Percentiles rank a stretch among this genome's conserved stretches.
Evolutionary conservation across 2,113 vertebrate species (phyloP).

Genomic region (Tetraodon nigroviridis): DNA sequence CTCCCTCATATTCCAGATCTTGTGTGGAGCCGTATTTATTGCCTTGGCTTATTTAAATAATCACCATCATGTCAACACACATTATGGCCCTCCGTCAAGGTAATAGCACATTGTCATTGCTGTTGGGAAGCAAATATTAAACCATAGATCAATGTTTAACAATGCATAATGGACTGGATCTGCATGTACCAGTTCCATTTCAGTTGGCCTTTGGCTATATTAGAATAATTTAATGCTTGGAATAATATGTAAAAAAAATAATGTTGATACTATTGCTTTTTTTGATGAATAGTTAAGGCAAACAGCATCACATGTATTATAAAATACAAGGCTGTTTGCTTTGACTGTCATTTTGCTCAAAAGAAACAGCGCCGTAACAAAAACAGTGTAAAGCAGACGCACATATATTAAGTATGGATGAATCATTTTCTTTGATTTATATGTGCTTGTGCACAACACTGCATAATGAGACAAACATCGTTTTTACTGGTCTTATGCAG

Average conservation of each 20-base stretch:
- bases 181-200: conserved; percentile 71
- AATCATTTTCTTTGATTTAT: conserved; percentile 20
- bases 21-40: conserved; percentile 58
- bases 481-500: neutral
- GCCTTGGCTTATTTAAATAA: conserved; percentile 71
- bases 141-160: conserved; percentile 77
- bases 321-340: conserved; percentile 43
- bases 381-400: conserved; percentile 9
- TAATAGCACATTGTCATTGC: conserved; percentile 71
- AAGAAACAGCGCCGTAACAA: conserved; percentile 15
- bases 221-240: conserved; percentile 70
- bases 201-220: conserved; percentile 68
- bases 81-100: conserved; percentile 69
- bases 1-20: conserved; percentile 40
- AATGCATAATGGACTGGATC: conserved; percentile 72
- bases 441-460: neutral
- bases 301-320: conserved; percentile 44
- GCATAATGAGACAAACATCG: neutral
- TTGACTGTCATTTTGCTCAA: conserved; percentile 30
- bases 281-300: conserved; percentile 62
- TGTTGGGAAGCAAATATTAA: conserved; percentile 76
- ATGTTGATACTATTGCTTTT: conserved; percentile 66
- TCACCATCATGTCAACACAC: conserved; percentile 57
- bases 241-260: conserved; percentile 54
- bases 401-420: conserved; percentile 1